A percentile compares a stretch with the other conserved stretches of the same genome.
phyloP scores from a whole-genome alignment of 2,797 vertebrate species.

The Tauraco hartlaubi region DNA sequence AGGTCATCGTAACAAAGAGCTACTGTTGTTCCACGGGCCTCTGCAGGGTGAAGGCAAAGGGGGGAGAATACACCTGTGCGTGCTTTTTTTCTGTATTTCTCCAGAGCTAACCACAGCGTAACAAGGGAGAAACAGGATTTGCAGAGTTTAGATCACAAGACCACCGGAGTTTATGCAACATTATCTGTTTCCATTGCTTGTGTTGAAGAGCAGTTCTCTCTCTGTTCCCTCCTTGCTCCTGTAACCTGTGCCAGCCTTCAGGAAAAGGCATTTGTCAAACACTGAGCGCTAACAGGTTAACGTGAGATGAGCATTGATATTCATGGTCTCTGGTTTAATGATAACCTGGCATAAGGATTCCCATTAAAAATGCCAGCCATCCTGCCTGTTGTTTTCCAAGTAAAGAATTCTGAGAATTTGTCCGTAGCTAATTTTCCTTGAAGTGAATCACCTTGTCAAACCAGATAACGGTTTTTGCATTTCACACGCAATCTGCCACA shows the following conservation, averaged over 20 bases:
- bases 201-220: not conserved
- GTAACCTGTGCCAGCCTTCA: not conserved
- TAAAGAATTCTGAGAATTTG: not conserved
- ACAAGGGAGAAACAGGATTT: not conserved
- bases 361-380: not conserved
- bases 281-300: not conserved
- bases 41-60: not conserved
- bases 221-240: not conserved
- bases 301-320: not conserved
- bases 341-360: not conserved
- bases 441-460: constrained; percentile 48
- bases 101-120: not conserved
- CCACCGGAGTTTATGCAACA: not conserved
- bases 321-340: not conserved
- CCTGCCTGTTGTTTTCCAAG: not conserved
- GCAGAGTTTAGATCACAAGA: not conserved
- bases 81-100: not conserved
- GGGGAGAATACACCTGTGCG: fast-evolving
- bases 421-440: not conserved
- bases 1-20: not conserved
- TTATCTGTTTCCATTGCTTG: not conserved
- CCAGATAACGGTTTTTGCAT: not conserved
- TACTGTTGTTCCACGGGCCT: not conserved
- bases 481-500: not conserved
- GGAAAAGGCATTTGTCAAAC: not conserved